A percentile compares a stretch with the other conserved stretches of the same genome.
These are phyloP conservation scores for Tor tambroides DNA, from an alignment of 2,113 vertebrate species.

Conservation along the genomic window DNA sequence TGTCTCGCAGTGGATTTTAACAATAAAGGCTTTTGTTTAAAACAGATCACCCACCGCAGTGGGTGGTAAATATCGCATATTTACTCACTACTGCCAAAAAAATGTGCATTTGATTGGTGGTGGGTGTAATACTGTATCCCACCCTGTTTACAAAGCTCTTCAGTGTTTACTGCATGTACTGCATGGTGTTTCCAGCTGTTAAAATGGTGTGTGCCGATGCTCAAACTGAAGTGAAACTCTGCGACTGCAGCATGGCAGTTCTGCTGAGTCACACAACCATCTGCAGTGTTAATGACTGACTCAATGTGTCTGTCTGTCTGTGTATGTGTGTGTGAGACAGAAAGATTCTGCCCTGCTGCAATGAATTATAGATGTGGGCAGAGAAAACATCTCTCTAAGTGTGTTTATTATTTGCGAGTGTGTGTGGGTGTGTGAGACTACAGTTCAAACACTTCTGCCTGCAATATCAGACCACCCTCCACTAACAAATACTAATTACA, in stretches of 20 bases:
- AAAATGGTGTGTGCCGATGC: background rate
- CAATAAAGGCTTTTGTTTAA: background rate
- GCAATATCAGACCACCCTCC: background rate
- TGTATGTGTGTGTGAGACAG: background rate
- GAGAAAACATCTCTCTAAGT: background rate
- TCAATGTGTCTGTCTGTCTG: background rate
- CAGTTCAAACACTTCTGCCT: background rate
- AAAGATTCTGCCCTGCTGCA: background rate
- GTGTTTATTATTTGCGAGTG: background rate
- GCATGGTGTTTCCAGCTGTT: background rate
- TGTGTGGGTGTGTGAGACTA: background rate
- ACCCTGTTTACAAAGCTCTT: background rate
- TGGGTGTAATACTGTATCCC: background rate
- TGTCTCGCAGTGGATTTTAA: background rate
- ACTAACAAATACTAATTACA: background rate
- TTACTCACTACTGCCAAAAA: background rate
- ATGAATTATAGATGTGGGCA: slow-evolving; percentile 14
- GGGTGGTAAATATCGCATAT: background rate
- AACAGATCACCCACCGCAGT: background rate
- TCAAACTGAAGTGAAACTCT: background rate
- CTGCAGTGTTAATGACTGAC: slow-evolving; percentile 17
- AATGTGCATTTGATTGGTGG: background rate
- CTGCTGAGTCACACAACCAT: slow-evolving; percentile 36
- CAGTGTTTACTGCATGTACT: background rate
- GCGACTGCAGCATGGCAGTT: background rate